These are phyloP conservation scores for Pollicipes pollicipes DNA, from an alignment of 1,140 invertebrate genomes.

Conservation along the genomic window DNA sequence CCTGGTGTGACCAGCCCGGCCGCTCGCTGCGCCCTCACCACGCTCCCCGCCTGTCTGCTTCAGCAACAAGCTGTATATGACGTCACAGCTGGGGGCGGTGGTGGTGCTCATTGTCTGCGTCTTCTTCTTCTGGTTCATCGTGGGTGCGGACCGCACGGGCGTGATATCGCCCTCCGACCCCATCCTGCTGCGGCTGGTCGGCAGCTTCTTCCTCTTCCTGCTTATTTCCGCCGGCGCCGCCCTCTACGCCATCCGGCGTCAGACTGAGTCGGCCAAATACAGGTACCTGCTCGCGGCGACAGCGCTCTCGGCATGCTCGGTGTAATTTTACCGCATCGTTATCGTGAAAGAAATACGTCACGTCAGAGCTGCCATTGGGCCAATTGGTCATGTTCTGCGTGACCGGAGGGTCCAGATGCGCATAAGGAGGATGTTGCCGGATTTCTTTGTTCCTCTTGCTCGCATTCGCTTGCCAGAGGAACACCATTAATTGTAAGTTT, in stretches of 20 bases:
- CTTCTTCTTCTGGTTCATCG: background rate
- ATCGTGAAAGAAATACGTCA: background rate
- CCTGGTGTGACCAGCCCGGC: no score
- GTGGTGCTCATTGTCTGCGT: background rate
- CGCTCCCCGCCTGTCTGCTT: no score
- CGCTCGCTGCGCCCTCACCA: background rate
- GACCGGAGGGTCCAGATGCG: background rate
- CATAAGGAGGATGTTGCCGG: no score
- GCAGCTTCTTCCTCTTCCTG: background rate
- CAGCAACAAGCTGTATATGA: background rate
- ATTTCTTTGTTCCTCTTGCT: no score
- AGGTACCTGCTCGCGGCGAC: background rate
- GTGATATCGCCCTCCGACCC: background rate
- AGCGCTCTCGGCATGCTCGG: no score
- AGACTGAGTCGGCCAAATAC: background rate
- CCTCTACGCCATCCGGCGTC: background rate
- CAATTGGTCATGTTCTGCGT: no score
- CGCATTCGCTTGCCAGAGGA: no score
- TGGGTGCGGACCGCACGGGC: background rate
- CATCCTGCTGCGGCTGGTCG: background rate
- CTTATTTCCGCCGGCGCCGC: background rate
- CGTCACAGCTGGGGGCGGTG: background rate
- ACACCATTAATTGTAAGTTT: no score
- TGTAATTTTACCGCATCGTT: no score
- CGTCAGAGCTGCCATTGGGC: background rate